Evolutionary conservation across 2,113 vertebrate genomes (phyloP).

Genomic region (Butorides virescens): DNA sequence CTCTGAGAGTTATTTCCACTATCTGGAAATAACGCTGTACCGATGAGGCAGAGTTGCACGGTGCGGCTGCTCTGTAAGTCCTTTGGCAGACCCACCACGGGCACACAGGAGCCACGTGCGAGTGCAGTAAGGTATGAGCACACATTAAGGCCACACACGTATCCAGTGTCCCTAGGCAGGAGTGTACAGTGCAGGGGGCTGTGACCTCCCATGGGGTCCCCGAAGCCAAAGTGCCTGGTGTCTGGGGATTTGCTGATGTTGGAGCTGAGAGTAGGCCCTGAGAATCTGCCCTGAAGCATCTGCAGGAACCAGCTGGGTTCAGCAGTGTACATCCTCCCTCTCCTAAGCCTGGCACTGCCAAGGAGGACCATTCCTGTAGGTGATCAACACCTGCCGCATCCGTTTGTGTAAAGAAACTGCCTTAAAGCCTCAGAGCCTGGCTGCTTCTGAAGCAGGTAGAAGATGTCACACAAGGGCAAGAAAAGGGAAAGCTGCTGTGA

Average conservation of each 20-base stretch:
- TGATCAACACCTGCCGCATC: background rate
- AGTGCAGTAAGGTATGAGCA: fast-evolving
- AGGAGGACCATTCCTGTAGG: background rate
- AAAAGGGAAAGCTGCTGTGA: background rate
- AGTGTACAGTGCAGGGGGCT: background rate
- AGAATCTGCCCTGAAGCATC: background rate
- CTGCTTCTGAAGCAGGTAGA: background rate
- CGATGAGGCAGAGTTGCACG: background rate
- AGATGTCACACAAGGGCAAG: background rate
- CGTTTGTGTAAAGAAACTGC: background rate
- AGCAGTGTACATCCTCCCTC: background rate
- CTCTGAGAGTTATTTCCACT: too few relatives aligned
- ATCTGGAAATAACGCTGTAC: background rate
- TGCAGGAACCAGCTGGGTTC: background rate
- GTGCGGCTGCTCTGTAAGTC: fast-evolving
- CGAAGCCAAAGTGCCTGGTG: background rate
- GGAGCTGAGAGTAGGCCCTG: background rate
- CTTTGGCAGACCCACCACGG: background rate
- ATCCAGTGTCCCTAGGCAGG: background rate
- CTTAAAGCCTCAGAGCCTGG: background rate
- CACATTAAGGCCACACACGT: fast-evolving
- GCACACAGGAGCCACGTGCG: background rate
- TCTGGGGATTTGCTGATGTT: background rate
- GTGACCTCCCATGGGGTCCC: background rate
- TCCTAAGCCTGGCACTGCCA: background rate